Conservation (phyloP, 2,888 invertebrate species). For the Andrena bicolor region DNA sequence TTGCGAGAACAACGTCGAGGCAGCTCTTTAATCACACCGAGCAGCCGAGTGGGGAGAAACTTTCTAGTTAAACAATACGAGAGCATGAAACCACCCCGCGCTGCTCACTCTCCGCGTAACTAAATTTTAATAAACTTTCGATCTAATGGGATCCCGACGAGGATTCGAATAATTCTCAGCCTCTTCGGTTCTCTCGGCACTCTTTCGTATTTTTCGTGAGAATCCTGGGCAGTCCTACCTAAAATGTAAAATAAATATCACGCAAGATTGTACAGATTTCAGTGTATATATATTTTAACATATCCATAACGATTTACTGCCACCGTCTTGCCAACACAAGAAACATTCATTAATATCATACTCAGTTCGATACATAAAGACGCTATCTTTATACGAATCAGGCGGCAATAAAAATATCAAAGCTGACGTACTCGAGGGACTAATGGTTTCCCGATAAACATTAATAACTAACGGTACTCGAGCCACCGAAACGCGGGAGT, state of each 20-base stretch:
- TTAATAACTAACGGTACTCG: slow-evolving; percentile 31
- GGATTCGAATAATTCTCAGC: slow-evolving; percentile 9
- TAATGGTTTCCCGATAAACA: slow-evolving; percentile 48
- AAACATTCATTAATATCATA: too few relatives aligned
- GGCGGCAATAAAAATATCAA: background rate
- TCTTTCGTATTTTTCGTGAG: too few relatives aligned
- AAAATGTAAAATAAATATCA: too few relatives aligned
- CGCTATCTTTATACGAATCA: background rate
- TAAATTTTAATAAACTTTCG: slow-evolving; percentile 56
- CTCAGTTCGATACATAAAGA: background rate
- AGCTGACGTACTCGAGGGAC: background rate
- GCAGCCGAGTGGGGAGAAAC: slow-evolving; percentile 49
- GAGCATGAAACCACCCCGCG: slow-evolving; percentile 56
- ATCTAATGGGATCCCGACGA: slow-evolving; percentile 15
- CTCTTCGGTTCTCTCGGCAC: background rate
- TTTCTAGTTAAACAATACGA: slow-evolving; percentile 67
- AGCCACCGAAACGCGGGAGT: background rate
- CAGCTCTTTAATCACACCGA: slow-evolving; percentile 68
- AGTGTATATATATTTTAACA: too few relatives aligned
- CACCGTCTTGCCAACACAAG: too few relatives aligned
- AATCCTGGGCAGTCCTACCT: too few relatives aligned
- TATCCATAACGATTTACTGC: too few relatives aligned
- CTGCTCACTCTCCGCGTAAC: slow-evolving; percentile 27
- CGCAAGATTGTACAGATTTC: too few relatives aligned
- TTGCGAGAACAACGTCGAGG: slow-evolving; percentile 59